phyloP scores from a whole-genome alignment of 2,797 vertebrate genomes.

The Botia kubotai region DNA sequence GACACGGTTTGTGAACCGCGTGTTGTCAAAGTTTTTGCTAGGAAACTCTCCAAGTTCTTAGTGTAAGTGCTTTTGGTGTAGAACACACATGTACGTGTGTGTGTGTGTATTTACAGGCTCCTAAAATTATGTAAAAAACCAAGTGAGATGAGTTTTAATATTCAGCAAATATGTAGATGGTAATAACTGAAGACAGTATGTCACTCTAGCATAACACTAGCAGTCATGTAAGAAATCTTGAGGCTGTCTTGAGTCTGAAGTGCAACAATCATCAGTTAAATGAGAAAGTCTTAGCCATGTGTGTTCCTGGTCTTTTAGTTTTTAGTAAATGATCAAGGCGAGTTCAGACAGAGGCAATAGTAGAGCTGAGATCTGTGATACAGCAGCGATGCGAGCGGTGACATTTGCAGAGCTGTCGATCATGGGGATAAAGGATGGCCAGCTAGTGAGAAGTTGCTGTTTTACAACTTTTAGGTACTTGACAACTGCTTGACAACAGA shows the following conservation, averaged over 20 bases:
- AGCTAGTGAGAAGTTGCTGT: neutral
- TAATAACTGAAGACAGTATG: neutral
- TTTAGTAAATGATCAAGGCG: too few species aligned
- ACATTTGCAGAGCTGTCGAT: neutral
- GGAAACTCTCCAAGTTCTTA: too few species aligned
- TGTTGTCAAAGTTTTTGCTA: neutral
- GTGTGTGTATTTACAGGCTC: too few species aligned
- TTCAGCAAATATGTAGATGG: neutral
- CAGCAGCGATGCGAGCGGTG: neutral
- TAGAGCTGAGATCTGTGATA: neutral
- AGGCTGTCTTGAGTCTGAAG: too few species aligned
- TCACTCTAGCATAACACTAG: neutral
- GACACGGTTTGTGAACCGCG: neutral
- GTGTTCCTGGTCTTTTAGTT: too few species aligned
- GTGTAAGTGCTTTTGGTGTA: neutral
- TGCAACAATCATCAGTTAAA: too few species aligned
- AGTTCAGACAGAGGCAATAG: too few species aligned
- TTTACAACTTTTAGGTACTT: neutral
- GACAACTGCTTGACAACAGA: neutral
- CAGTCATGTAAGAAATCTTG: neutral
- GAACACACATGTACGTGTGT: too few species aligned
- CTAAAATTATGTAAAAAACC: neutral
- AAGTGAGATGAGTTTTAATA: neutral
- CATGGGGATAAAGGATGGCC: neutral
- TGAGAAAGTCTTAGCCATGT: too few species aligned